Conservation (phyloP, 2,888 invertebrate species). For the Digitonthophagus gazella region DNA sequence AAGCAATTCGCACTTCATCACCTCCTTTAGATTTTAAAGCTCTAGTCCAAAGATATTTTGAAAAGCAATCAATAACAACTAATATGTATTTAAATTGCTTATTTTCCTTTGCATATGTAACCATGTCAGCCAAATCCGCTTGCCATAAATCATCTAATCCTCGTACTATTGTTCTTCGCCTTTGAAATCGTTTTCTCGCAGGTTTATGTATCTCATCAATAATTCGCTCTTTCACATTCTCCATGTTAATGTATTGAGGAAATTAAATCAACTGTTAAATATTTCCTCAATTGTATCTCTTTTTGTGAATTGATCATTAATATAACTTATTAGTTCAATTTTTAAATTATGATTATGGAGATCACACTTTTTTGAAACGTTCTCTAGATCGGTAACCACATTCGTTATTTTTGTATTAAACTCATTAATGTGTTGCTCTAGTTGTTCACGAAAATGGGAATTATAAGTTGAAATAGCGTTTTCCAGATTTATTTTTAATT, state of each 20-base stretch:
- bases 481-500: too few relatives aligned
- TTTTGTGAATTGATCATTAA: not conserved
- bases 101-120: constrained; percentile 36
- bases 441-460: too few relatives aligned
- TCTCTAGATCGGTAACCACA: too few relatives aligned
- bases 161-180: constrained; percentile 41
- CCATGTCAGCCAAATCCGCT: constrained; percentile 23
- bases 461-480: too few relatives aligned
- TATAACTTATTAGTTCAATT: not conserved
- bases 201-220: constrained; percentile 43
- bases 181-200: constrained; percentile 43
- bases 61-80: constrained; percentile 46
- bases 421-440: too few relatives aligned
- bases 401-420: too few relatives aligned
- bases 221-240: constrained; percentile 1
- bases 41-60: constrained; percentile 45
- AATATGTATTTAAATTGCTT: constrained; percentile 42
- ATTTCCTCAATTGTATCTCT: too few relatives aligned
- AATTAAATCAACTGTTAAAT: not conserved
- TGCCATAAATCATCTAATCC: constrained; percentile 47
- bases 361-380: not conserved
- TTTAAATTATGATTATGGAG: not conserved
- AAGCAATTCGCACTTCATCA: constrained; percentile 35
- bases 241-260: too few relatives aligned
- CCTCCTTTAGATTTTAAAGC: constrained; percentile 43